phyloP scores from a whole-genome alignment of 2,797 vertebrate species.

The Luscinia megarhynchos region DNA sequence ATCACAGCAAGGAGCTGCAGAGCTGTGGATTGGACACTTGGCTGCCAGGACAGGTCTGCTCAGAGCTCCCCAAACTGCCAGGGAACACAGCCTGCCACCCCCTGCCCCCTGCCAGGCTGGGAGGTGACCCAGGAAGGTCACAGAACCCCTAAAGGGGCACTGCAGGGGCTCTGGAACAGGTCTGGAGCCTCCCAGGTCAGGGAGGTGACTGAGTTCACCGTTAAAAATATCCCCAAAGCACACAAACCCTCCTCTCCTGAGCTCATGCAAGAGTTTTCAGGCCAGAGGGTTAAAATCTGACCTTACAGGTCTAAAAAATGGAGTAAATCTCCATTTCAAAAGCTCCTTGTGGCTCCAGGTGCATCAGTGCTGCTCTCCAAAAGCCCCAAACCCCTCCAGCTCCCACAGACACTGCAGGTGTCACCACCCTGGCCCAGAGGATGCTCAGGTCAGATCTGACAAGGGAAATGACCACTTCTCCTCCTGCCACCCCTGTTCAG shows the following conservation, averaged over 20 bases:
- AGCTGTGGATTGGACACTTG: neutral
- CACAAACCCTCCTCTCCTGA: neutral
- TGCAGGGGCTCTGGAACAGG: fast-evolving
- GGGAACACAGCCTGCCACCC: neutral
- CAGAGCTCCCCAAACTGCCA: neutral
- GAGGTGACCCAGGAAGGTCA: neutral
- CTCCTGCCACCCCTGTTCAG: neutral
- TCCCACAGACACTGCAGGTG: neutral
- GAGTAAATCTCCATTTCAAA: neutral
- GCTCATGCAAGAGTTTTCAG: neutral
- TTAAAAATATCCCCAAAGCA: neutral
- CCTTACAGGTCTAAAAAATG: neutral
- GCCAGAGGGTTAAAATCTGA: neutral
- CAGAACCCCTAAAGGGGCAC: neutral
- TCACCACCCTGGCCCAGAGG: neutral
- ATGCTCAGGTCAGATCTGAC: neutral
- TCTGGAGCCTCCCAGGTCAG: fast-evolving
- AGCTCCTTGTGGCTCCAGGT: neutral
- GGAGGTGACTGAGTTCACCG: neutral
- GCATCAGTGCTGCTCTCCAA: fast-evolving
- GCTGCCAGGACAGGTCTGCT: neutral
- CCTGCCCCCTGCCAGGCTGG: neutral
- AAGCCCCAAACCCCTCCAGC: neutral
- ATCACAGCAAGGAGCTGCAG: neutral
- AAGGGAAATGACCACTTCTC: neutral